phyloP scores from a whole-genome alignment of 2,888 invertebrate species.

The Ormyrus pomaceus region DNA sequence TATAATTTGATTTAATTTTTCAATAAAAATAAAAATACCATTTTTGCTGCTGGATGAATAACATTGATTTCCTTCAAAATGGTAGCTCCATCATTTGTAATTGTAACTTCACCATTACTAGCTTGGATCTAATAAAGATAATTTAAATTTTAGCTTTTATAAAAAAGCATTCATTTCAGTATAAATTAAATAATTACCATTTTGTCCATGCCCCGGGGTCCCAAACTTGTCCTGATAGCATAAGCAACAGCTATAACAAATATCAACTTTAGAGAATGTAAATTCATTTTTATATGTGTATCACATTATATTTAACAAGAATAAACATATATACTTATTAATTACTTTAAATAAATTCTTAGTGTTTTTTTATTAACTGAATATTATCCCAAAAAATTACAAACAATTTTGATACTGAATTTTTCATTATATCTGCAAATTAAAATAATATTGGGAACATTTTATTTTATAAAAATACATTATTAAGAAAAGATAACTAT shows the following conservation, averaged over 20 bases:
- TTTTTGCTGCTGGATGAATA: slow-evolving; percentile 98
- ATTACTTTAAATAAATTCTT: too few species aligned
- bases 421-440: too few species aligned
- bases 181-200: slow-evolving; percentile 82
- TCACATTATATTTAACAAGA: too few species aligned
- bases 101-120: slow-evolving; percentile 97
- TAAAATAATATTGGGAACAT: too few species aligned
- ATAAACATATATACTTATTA: too few species aligned
- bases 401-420: too few species aligned
- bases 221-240: slow-evolving; percentile 98
- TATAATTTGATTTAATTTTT: slow-evolving; percentile 18
- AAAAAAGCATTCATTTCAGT: slow-evolving; percentile 10
- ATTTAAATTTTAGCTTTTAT: slow-evolving; percentile 21
- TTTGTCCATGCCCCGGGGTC: slow-evolving; percentile 99
- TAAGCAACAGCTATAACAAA: slow-evolving; percentile 90
- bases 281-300: neutral
- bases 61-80: slow-evolving; percentile 99
- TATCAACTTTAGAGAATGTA: neutral
- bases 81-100: slow-evolving; percentile 99
- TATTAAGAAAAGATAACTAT: too few species aligned
- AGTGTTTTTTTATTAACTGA: too few species aligned
- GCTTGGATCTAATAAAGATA: slow-evolving; percentile 87
- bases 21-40: slow-evolving; percentile 80
- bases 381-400: too few species aligned
- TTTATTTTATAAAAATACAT: too few species aligned